phyloP scores from a whole-genome alignment of 2,113 vertebrate species.

The Prunella himalayana region DNA sequence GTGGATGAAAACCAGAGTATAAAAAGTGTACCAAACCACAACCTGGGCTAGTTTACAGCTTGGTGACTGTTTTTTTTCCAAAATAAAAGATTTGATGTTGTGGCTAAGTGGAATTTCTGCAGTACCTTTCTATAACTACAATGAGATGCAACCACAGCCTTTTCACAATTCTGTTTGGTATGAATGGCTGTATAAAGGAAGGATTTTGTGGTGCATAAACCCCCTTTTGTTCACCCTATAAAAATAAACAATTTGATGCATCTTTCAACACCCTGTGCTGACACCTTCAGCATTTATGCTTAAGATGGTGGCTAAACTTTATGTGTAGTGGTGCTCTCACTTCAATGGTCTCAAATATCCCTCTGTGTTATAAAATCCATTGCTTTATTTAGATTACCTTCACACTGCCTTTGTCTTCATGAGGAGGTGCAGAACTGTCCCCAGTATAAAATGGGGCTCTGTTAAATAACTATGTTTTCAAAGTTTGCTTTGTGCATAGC shows the following conservation, averaged over 20 bases:
- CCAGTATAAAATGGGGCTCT: neutral
- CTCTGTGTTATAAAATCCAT: neutral
- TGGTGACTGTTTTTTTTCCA: neutral
- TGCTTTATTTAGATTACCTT: neutral
- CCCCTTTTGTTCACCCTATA: neutral
- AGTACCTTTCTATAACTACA: neutral
- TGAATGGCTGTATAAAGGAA: neutral
- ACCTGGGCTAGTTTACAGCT: neutral
- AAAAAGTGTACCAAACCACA: constrained; percentile 36
- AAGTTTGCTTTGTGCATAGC: neutral
- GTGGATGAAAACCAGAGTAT: constrained; percentile 25
- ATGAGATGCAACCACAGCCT: neutral
- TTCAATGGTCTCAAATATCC: neutral
- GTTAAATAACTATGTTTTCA: neutral
- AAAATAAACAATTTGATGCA: neutral
- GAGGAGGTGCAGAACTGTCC: neutral
- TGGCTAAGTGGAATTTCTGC: neutral
- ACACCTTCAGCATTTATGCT: neutral
- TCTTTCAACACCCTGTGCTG: neutral
- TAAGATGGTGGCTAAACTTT: neutral
- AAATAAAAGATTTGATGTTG: constrained; percentile 8
- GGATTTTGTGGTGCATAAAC: neutral
- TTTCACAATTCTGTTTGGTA: neutral
- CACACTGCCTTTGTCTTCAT: neutral
- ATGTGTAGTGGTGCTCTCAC: neutral